Conservation (phyloP, 2,888 invertebrate species). For the Brachylomia viminalis region DNA sequence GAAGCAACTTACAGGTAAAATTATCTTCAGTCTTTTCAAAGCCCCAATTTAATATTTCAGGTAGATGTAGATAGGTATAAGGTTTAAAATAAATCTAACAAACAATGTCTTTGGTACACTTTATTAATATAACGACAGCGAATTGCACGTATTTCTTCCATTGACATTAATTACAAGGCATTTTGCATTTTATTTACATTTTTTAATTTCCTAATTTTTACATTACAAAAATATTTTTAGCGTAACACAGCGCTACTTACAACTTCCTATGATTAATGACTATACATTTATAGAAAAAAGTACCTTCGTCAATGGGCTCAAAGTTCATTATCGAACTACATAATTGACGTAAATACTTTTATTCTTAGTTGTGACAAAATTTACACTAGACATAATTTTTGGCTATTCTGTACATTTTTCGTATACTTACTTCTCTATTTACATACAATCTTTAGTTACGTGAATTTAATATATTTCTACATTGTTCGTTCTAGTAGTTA, state of each 20-base stretch:
- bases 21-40: slow-evolving; percentile 1
- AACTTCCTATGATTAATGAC: slow-evolving; percentile 52
- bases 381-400: slow-evolving; percentile 59
- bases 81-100: slow-evolving; percentile 14
- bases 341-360: slow-evolving; percentile 85
- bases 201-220: slow-evolving; percentile 51
- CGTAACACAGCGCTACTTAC: slow-evolving; percentile 51
- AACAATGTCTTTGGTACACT: slow-evolving; percentile 77
- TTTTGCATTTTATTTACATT: slow-evolving; percentile 70
- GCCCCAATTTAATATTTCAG: not conserved
- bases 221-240: slow-evolving; percentile 69
- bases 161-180: slow-evolving; percentile 82
- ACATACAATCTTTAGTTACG: slow-evolving; percentile 38
- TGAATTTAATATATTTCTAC: slow-evolving; percentile 11
- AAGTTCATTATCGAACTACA: slow-evolving; percentile 77
- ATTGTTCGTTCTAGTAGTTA: slow-evolving; percentile 11
- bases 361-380: slow-evolving; percentile 61
- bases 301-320: slow-evolving; percentile 87
- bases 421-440: slow-evolving; percentile 64
- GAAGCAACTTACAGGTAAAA: slow-evolving; percentile 11
- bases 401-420: slow-evolving; percentile 62
- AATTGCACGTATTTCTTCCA: slow-evolving; percentile 84
- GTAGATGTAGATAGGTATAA: not conserved
- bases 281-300: slow-evolving; percentile 78
- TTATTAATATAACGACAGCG: slow-evolving; percentile 82